Conservation (phyloP, 1,140 invertebrate genomes). For the Pseudomyrmex flavicornis region DNA sequence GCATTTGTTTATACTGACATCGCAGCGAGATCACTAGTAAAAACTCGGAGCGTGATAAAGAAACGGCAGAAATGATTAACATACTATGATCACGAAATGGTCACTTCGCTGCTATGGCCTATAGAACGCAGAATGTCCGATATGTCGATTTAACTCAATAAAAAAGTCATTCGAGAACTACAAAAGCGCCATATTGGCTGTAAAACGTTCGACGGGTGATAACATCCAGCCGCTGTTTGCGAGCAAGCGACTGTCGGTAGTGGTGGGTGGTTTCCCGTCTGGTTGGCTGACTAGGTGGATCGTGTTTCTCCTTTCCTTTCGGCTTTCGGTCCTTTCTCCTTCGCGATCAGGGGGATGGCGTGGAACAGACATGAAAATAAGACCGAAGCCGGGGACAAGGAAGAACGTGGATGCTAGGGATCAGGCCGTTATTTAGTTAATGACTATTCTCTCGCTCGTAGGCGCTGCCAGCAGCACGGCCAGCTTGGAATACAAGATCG, state of each 20-base stretch:
- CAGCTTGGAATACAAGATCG: slow-evolving; percentile 83
- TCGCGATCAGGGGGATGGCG: slow-evolving; percentile 49
- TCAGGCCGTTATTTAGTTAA: slow-evolving; percentile 82
- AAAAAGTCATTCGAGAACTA: slow-evolving; percentile 74
- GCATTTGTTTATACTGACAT: slow-evolving; percentile 2
- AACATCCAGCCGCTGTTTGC: slow-evolving; percentile 73
- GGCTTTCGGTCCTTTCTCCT: slow-evolving; percentile 61
- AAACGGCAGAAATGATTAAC: slow-evolving; percentile 12
- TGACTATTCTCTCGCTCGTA: slow-evolving; percentile 82
- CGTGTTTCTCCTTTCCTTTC: slow-evolving; percentile 61
- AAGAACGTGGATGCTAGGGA: slow-evolving; percentile 60
- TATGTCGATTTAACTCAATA: slow-evolving; percentile 74
- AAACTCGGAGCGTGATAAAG: slow-evolving; percentile 1
- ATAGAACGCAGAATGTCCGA: slow-evolving; percentile 33
- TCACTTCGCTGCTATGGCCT: slow-evolving; percentile 35
- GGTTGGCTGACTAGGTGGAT: slow-evolving; percentile 67
- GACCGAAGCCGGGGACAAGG: slow-evolving; percentile 8
- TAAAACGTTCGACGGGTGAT: slow-evolving; percentile 76
- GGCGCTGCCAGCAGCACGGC: slow-evolving; percentile 74
- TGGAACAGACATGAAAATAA: slow-evolving; percentile 65
- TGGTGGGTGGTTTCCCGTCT: slow-evolving; percentile 72
- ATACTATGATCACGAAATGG: slow-evolving; percentile 28
- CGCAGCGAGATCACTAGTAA: slow-evolving; percentile 34
- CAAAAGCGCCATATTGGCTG: slow-evolving; percentile 74
- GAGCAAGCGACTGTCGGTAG: slow-evolving; percentile 54